phyloP scores from a whole-genome alignment of 2,797 vertebrate genomes.

The Falco cherrug region DNA sequence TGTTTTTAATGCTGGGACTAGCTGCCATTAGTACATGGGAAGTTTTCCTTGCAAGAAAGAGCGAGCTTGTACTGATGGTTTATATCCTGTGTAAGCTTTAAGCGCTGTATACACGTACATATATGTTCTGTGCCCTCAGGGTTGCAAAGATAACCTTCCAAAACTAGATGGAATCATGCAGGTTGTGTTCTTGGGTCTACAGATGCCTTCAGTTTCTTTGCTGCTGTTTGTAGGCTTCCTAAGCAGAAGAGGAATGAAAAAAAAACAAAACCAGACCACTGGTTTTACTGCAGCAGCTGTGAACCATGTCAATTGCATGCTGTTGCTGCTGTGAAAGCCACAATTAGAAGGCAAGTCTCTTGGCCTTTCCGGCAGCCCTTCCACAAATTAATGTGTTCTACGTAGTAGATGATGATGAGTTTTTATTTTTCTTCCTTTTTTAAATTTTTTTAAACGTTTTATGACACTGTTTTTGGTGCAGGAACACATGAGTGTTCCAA shows the following conservation, averaged over 20 bases:
- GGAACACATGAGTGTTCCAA: not conserved
- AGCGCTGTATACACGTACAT: not conserved
- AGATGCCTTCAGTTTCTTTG: constrained; percentile 3
- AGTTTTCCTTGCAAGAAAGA: not conserved
- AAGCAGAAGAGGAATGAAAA: not conserved
- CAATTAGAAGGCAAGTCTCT: not conserved
- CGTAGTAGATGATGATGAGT: not conserved
- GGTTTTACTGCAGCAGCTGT: not conserved
- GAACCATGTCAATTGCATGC: not conserved
- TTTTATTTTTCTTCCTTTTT: not conserved
- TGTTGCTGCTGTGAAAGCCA: not conserved
- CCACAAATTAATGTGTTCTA: not conserved
- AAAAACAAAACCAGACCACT: not conserved
- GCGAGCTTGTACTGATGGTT: not conserved
- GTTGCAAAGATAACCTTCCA: constrained; percentile 8
- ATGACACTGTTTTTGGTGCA: not conserved
- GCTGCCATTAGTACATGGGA: not conserved
- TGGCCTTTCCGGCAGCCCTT: not conserved
- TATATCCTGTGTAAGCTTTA: constrained; percentile 20
- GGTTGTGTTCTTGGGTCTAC: not conserved
- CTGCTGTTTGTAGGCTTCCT: not conserved
- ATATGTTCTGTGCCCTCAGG: not conserved
- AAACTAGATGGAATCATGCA: not conserved
- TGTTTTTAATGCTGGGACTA: not conserved
- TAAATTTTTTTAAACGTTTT: not conserved